These are phyloP conservation scores for Aythya baeri DNA, from an alignment of 2,113 vertebrate genomes.

Conservation along the genomic window DNA sequence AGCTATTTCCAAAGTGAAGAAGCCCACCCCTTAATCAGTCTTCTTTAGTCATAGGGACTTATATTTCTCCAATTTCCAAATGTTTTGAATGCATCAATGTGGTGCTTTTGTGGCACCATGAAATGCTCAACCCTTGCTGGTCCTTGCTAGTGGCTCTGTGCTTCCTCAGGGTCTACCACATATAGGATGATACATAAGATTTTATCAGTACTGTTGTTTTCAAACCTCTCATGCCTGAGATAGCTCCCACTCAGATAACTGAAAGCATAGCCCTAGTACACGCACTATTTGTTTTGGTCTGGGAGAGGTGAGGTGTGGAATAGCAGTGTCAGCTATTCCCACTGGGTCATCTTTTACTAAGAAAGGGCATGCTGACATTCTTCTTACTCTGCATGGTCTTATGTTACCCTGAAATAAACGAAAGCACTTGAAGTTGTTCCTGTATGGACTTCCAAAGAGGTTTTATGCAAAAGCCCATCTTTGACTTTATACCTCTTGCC, in stretches of 20 bases:
- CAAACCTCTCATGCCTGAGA: not conserved
- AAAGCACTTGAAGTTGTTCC: not conserved
- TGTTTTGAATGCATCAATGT: not conserved
- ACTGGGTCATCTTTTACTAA: not conserved
- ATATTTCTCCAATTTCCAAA: not conserved
- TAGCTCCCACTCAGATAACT: not conserved
- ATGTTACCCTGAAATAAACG: not conserved
- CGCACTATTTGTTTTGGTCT: not conserved
- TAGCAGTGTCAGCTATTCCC: not conserved
- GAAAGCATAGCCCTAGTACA: not conserved
- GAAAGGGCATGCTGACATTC: not conserved
- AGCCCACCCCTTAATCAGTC: not conserved
- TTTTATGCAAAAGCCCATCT: not conserved
- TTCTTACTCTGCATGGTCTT: not conserved
- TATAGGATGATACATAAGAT: not conserved
- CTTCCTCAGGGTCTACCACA: not conserved
- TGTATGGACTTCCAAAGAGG: not conserved
- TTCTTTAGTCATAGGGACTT: not conserved
- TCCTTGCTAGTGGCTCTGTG: fast-evolving
- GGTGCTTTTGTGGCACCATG: not conserved
- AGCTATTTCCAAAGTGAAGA: not conserved
- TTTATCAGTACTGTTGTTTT: not conserved
- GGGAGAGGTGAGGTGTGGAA: fast-evolving
- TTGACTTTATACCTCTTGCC: not conserved
- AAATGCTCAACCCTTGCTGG: not conserved